Conservation (phyloP, 1,140 invertebrate genomes). For the Hetaerina americana region DNA sequence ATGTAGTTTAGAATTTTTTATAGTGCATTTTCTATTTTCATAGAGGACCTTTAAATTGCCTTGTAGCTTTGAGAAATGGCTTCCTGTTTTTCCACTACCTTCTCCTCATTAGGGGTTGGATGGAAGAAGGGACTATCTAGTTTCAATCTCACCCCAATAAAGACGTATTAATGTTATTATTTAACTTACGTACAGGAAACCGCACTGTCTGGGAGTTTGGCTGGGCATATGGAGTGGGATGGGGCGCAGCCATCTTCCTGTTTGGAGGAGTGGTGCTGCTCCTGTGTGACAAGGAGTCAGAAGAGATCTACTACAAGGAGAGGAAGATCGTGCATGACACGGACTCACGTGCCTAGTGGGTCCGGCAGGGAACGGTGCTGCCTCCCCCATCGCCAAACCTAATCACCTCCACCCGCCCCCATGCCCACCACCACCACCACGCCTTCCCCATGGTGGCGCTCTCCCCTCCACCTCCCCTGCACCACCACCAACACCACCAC, state of each 20-base stretch:
- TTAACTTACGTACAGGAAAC: conserved; percentile 45
- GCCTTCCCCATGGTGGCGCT: neutral
- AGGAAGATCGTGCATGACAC: conserved; percentile 67
- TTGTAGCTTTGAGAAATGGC: too few relatives aligned
- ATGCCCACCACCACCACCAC: neutral
- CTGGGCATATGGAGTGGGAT: conserved; percentile 95
- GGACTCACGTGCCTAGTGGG: conserved; percentile 30
- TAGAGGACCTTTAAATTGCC: too few relatives aligned
- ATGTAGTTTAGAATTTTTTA: too few relatives aligned
- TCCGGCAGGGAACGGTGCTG: conserved; percentile 18
- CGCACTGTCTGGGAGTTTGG: conserved; percentile 85
- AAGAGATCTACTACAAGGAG: conserved; percentile 97
- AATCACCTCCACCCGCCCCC: neutral
- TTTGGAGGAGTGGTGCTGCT: conserved; percentile 86
- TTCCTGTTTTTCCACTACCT: too few relatives aligned
- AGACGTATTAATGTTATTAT: too few relatives aligned
- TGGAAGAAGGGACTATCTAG: too few relatives aligned
- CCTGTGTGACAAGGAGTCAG: conserved; percentile 93
- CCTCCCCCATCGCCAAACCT: conserved; percentile 2
- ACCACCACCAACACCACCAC: too few relatives aligned
- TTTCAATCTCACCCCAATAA: too few relatives aligned
- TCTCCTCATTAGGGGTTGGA: too few relatives aligned
- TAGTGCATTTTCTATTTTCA: too few relatives aligned
- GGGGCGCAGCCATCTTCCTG: conserved; percentile 91
- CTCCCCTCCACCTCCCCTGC: neutral